Evolutionary conservation across 2,888 invertebrate species (phyloP).

Genomic region (Xestia sexstrigata): DNA sequence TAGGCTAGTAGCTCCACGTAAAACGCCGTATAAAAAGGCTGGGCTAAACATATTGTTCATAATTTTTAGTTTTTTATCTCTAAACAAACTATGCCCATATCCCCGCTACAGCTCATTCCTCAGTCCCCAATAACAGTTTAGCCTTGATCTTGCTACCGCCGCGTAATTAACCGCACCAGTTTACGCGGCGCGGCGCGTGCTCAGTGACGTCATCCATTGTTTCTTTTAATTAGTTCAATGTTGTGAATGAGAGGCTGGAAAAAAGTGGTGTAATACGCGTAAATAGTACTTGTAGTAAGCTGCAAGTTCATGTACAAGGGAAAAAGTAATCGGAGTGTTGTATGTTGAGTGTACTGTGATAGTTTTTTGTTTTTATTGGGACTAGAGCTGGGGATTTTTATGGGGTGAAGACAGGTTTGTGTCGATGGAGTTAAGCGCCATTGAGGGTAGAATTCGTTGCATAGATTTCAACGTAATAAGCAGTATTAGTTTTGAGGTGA

Average conservation of each 20-base stretch:
- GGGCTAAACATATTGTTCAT: no score
- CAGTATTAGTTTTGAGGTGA: neutral
- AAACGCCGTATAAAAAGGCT: no score
- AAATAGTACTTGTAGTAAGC: conserved; percentile 42
- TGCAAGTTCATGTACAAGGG: conserved; percentile 57
- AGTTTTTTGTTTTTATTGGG: neutral
- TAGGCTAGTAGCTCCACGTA: no score
- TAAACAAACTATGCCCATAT: neutral
- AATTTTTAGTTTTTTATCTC: no score
- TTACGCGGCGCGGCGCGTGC: conserved; percentile 74
- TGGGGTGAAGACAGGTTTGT: neutral
- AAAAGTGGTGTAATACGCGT: conserved; percentile 60
- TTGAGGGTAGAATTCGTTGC: neutral
- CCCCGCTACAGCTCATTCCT: conserved; percentile 69
- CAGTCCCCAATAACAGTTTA: conserved; percentile 54
- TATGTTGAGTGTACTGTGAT: neutral
- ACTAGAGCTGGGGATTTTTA: neutral
- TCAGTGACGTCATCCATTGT: conserved; percentile 80
- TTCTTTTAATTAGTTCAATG: conserved; percentile 71
- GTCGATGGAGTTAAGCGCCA: no score
- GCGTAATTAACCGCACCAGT: conserved; percentile 79
- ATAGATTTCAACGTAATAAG: neutral
- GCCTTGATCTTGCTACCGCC: conserved; percentile 85
- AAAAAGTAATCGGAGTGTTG: conserved; percentile 2
- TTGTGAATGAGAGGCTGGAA: conserved; percentile 66